Base-by-base conservation (phyloP, 2,797 vertebrate genomes). In the Anolis apletophallus region DNA sequence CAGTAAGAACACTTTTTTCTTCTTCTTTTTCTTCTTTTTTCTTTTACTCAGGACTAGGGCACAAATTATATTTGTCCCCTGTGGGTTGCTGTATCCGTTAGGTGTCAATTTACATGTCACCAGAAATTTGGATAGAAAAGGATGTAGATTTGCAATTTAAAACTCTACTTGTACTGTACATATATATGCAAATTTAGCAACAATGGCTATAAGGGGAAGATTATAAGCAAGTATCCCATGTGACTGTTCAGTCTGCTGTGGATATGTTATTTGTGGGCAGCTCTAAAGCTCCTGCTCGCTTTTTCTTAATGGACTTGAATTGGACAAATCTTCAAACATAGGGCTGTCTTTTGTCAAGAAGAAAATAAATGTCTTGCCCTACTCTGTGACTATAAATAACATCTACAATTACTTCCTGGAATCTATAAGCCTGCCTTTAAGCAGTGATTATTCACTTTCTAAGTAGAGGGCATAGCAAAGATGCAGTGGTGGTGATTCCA, bases 1-100 rank as follows among this genome's bases (percentile, higher is more conserved):
- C 8, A 23, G 29, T 71, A 61, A 90, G 91, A 92, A 40, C 14
- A 57, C 3, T 85, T 69, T 91, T 46, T 54, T 91, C 34, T 83
- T 71, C 2, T 8, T 3, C 85, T 54, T 91, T 57, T 55, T 91
- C 54, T 84, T 55, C 14, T 55, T 16, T 26, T 32, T 16, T 46
- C 3, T 17, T 11, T 40, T 36, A 36, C 79, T 83, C 71, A 59
- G 32, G 26, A 71, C 85, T 36, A 73, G 17, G 19, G 59, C 12
- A 67, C 16, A n/a, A 6, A 87, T 54, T n/a, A n/a, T 55, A 26
- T 29, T 52, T 32, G 46, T 80, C 64, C 16, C 50, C 54, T 26
- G 26, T 34, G 19, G 19, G 11, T n/a, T 85, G 64, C 61, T 78
- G 29, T 85, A 21, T 34, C 81, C 14, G 16, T 73, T 46, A 23